A percentile compares a stretch with the other conserved stretches of the same genome.
phyloP scores from a whole-genome alignment of 2,113 vertebrate species.

The Bubo scandiacus region DNA sequence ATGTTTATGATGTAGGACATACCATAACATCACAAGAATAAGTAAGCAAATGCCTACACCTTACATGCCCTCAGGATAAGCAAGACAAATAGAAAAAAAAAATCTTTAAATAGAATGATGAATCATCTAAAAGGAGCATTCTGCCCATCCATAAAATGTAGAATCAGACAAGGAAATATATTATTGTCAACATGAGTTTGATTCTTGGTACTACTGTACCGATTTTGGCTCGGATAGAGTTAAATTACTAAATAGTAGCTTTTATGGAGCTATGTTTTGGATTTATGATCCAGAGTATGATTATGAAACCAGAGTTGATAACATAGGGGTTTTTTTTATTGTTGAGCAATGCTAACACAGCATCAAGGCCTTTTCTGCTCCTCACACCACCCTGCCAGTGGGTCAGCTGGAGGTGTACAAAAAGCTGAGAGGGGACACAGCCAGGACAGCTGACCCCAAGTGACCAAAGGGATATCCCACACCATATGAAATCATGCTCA shows the following conservation, averaged over 20 bases:
- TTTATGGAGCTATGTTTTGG: neutral
- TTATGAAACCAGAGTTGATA: neutral
- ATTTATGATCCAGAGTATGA: neutral
- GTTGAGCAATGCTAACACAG: neutral
- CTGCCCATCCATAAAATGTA: neutral
- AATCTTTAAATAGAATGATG: neutral
- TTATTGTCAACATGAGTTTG: neutral
- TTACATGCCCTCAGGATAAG: neutral
- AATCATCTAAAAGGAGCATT: neutral
- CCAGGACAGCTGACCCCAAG: neutral
- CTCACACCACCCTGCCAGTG: rapidly evolving
- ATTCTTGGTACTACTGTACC: neutral
- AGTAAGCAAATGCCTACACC: neutral
- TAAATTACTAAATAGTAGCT: neutral
- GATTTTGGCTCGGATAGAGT: neutral
- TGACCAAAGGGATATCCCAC: neutral
- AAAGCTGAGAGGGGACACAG: neutral
- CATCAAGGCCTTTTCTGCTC: neutral
- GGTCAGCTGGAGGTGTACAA: neutral
- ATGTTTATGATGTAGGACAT: neutral
- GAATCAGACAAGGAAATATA: neutral
- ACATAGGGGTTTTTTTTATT: neutral
- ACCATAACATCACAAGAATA: neutral
- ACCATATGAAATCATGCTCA: neutral
- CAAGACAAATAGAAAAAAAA: neutral